Evolutionary conservation across 1,140 invertebrate genomes (phyloP).

Genomic region (Asobara japonica): DNA sequence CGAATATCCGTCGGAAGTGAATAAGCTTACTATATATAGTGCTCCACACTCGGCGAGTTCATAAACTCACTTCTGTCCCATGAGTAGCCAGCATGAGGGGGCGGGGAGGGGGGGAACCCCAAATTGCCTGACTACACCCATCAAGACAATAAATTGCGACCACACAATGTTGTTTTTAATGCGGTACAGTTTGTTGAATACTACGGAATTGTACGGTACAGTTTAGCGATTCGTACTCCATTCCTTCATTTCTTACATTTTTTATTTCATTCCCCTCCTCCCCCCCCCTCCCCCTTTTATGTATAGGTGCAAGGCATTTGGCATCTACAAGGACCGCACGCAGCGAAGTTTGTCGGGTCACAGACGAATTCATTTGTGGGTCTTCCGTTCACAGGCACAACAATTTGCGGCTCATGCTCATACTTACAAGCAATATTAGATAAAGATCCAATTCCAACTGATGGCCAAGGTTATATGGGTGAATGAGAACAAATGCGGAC

Average conservation of each 20-base stretch:
- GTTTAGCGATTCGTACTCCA: neutral
- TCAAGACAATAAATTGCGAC: slow-evolving; percentile 43
- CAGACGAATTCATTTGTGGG: slow-evolving; percentile 60
- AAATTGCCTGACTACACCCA: slow-evolving; percentile 35
- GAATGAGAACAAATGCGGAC: slow-evolving; percentile 21
- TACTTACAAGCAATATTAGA: slow-evolving; percentile 29
- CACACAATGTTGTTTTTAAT: slow-evolving; percentile 23
- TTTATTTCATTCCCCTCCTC: neutral
- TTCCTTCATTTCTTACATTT: slow-evolving; percentile 3
- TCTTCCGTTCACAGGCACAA: slow-evolving; percentile 61
- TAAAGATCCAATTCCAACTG: slow-evolving; percentile 17
- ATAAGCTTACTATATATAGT: slow-evolving; percentile 15
- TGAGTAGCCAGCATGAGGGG: too few species aligned
- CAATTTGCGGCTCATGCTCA: slow-evolving; percentile 48
- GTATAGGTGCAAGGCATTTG: slow-evolving; percentile 34
- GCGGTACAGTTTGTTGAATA: slow-evolving; percentile 11
- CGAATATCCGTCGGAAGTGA: slow-evolving; percentile 46
- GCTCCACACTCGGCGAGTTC: neutral
- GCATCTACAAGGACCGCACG: slow-evolving; percentile 52
- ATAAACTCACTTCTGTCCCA: slow-evolving; percentile 4
- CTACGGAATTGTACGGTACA: slow-evolving; percentile 9
- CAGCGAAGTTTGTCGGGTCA: slow-evolving; percentile 58
- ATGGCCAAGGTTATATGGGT: neutral
- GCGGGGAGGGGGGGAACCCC: neutral
- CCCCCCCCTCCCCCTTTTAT: neutral